Percentiles rank a stretch among this genome's conserved stretches.
phyloP scores from a whole-genome alignment of 2,797 vertebrate genomes.

The Microchirus variegatus region DNA sequence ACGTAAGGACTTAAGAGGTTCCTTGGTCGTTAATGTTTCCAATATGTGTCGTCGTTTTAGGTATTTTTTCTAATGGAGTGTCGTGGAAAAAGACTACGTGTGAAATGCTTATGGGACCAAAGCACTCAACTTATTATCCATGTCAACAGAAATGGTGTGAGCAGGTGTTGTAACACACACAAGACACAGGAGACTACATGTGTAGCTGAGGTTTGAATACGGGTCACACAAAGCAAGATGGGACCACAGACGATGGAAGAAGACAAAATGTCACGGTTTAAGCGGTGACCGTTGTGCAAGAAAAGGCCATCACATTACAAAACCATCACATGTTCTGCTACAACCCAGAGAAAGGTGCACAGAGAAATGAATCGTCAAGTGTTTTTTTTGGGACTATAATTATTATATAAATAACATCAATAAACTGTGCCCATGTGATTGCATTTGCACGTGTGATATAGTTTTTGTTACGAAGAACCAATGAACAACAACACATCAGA shows the following conservation, averaged over 20 bases:
- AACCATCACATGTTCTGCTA: conserved; percentile 20
- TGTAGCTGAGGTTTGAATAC: conserved; percentile 13
- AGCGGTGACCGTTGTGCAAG: conserved; percentile 21
- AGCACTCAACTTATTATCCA: conserved; percentile 6
- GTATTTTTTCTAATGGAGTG: conserved; percentile 5
- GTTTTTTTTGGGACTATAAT: conserved; percentile 7
- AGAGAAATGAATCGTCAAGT: conserved; percentile 18
- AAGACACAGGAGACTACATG: conserved; percentile 13
- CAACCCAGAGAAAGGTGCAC: conserved; percentile 42
- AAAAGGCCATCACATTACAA: neutral
- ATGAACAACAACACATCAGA: conserved; percentile 81
- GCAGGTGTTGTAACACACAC: conserved; percentile 55
- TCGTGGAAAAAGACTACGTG: neutral
- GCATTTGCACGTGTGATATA: conserved; percentile 32
- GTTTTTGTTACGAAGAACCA: conserved; percentile 41
- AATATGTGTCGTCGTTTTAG: neutral
- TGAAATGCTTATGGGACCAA: conserved; percentile 1
- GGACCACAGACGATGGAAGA: conserved; percentile 54
- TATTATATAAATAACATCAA: no score
- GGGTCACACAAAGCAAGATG: conserved; percentile 49
- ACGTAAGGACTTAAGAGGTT: conserved; percentile 39
- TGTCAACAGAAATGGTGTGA: conserved; percentile 27
- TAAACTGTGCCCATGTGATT: conserved; percentile 16
- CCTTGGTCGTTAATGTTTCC: conserved; percentile 34
- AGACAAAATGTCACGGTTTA: conserved; percentile 32